Conservation (phyloP, 1,140 invertebrate species). For the Harpegnathos saltator region DNA sequence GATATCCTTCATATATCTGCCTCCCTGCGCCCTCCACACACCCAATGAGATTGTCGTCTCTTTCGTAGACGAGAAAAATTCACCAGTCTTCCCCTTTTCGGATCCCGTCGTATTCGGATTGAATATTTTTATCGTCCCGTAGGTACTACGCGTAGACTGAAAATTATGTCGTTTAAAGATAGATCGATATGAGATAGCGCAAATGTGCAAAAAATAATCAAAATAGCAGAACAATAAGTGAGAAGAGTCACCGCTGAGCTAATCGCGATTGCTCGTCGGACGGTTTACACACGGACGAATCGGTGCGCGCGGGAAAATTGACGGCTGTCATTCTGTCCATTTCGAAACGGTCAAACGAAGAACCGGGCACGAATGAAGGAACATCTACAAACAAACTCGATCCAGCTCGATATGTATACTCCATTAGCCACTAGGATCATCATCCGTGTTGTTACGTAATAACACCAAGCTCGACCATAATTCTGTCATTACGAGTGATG, state of each 20-base stretch:
- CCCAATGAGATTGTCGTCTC: not conserved
- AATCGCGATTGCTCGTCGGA: not conserved
- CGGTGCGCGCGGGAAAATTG: too few species aligned
- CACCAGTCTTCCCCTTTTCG: slow-evolving; percentile 18
- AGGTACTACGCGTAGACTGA: slow-evolving; percentile 4
- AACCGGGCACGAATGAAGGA: too few species aligned
- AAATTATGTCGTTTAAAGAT: slow-evolving; percentile 11
- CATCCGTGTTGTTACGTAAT: too few species aligned
- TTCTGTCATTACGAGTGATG: too few species aligned
- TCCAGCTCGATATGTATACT: too few species aligned
- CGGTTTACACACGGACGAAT: not conserved
- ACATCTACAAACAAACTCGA: too few species aligned
- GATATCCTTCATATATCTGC: too few species aligned
- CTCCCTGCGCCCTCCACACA: not conserved
- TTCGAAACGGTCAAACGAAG: too few species aligned
- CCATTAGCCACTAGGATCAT: too few species aligned
- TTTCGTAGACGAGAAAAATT: not conserved
- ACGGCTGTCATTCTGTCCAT: too few species aligned
- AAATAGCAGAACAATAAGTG: slow-evolving; percentile 37
- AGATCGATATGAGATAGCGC: not conserved
- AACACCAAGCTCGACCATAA: too few species aligned
- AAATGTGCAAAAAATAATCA: slow-evolving; percentile 40
- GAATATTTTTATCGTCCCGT: slow-evolving; percentile 27
- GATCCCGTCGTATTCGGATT: not conserved
- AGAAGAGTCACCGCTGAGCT: not conserved